Conservation (phyloP, 2,888 invertebrate species). For the Sarcophaga subvicina region DNA sequence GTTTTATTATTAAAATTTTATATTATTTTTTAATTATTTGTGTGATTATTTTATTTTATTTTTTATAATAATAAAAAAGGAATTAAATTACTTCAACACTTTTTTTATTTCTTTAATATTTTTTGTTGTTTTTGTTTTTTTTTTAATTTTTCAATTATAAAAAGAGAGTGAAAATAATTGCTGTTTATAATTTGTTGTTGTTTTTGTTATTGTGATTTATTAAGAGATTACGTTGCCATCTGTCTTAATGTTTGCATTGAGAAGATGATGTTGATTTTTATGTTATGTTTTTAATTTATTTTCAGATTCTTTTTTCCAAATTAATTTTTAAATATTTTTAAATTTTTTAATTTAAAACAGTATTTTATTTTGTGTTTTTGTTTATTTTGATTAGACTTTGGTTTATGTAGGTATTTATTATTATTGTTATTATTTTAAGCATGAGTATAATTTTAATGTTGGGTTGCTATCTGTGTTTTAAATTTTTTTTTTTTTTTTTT, state of each 20-base stretch:
- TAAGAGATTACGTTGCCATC: slow-evolving; percentile 50
- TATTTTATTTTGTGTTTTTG: slow-evolving; percentile 20
- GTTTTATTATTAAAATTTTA: not conserved
- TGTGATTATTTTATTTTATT: not conserved
- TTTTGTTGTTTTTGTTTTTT: not conserved
- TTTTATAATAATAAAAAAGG: not conserved
- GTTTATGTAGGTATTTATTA: not conserved
- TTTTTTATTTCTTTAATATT: not conserved
- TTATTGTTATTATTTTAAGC: slow-evolving; percentile 43
- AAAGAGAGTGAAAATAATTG: not conserved
- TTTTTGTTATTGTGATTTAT: slow-evolving; percentile 23
- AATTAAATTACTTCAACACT: slow-evolving; percentile 10
- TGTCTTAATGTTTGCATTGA: slow-evolving; percentile 16
- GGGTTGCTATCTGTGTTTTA: slow-evolving; percentile 6
- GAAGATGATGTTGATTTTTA: not conserved
- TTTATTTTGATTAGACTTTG: slow-evolving; percentile 38
- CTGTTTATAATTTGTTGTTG: not conserved
- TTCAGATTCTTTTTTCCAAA: not conserved
- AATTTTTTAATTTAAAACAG: too few species aligned
- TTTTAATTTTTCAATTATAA: not conserved
- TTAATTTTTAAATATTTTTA: too few species aligned
- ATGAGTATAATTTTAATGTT: not conserved
- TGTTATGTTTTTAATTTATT: slow-evolving; percentile 14
- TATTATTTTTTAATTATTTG: not conserved
- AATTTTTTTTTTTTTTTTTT: not conserved